Evolutionary conservation across 2,888 invertebrate species (phyloP).

Genomic region (Peribatodes rhomboidaria): DNA sequence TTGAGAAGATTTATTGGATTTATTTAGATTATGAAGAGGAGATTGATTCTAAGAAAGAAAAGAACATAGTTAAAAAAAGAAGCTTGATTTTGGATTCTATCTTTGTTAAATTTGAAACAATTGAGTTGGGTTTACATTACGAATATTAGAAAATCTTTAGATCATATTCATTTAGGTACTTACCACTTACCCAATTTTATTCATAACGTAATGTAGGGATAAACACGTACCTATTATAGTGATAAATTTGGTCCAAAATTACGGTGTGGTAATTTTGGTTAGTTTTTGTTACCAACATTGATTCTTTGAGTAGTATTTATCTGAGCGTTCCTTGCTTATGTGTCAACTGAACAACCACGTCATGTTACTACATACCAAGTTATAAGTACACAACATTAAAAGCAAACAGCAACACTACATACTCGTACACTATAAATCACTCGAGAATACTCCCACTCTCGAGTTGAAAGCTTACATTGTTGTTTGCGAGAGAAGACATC

Average conservation of each 20-base stretch:
- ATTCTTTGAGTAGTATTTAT: no score
- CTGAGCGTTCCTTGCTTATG: no score
- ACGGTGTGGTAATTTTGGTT: no score
- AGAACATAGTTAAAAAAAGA: neutral
- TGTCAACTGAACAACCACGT: no score
- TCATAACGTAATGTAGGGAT: no score
- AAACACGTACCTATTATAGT: no score
- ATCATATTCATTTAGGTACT: no score
- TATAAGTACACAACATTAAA: neutral
- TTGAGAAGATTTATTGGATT: conserved; percentile 28
- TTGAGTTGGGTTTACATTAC: no score
- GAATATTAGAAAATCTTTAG: no score
- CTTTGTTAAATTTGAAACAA: conserved; percentile 4
- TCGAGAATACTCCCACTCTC: conserved; percentile 1
- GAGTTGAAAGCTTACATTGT: conserved; percentile 14
- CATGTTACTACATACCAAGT: neutral
- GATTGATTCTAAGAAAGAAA: conserved; percentile 21
- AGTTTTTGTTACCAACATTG: no score
- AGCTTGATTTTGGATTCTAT: conserved; percentile 10
- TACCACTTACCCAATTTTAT: no score
- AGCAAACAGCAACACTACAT: neutral
- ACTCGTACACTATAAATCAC: conserved; percentile 23
- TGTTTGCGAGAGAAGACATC: conserved; percentile 24
- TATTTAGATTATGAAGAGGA: conserved; percentile 27
- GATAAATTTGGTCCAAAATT: no score